Evolutionary conservation across 92 coral and sea anemone genomes (phyloP).

Genomic region (Pocillopora meandrina): DNA sequence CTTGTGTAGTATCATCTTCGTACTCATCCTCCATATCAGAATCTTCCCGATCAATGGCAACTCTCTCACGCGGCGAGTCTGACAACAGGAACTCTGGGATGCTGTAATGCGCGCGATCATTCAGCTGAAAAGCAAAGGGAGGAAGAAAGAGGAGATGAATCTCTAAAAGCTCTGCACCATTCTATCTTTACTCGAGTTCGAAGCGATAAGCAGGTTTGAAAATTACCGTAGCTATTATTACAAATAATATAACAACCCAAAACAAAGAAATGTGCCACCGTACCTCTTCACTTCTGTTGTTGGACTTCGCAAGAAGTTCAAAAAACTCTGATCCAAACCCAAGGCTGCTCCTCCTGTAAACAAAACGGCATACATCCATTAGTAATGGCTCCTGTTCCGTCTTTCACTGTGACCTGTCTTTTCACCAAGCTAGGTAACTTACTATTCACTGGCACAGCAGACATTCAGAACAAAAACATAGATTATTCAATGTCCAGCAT

Average conservation of each 20-base stretch:
- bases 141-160: not conserved
- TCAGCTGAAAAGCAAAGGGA: not conserved
- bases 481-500: too few species aligned
- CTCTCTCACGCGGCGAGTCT: constrained; percentile 25
- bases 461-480: too few species aligned
- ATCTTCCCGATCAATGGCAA: constrained; percentile 20
- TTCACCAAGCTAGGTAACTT: too few species aligned
- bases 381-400: not conserved
- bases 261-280: not conserved
- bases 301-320: constrained; percentile 71
- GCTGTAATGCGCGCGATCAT: constrained; percentile 28
- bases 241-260: too few species aligned
- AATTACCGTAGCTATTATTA: too few species aligned
- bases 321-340: constrained; percentile 79
- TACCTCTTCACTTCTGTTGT: constrained; percentile 59
- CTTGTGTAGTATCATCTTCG: constrained; percentile 68
- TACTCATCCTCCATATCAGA: constrained; percentile 57
- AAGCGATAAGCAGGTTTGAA: too few species aligned
- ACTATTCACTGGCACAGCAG: too few species aligned
- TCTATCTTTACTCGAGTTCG: too few species aligned
- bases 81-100: constrained; percentile 66
- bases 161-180: not conserved
- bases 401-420: too few species aligned
- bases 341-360: constrained; percentile 56
- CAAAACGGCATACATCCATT: not conserved